phyloP scores from a whole-genome alignment of 2,888 invertebrate species.

The Pyrocoelia pectoralis region DNA sequence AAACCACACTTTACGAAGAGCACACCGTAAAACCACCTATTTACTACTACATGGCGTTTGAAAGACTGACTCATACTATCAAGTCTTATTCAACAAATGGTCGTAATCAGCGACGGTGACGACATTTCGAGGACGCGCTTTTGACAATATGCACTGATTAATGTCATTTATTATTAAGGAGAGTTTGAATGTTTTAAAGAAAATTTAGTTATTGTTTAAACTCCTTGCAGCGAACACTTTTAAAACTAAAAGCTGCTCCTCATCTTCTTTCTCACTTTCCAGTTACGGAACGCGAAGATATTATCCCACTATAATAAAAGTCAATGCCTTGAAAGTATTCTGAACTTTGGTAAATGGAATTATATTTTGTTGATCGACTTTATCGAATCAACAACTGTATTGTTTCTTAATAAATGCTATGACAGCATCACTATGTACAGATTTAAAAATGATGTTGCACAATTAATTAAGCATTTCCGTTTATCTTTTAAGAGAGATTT shows the following conservation, averaged over 20 bases:
- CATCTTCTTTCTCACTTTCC: slow-evolving; percentile 5
- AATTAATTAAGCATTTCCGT: neutral
- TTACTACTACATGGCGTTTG: slow-evolving; percentile 19
- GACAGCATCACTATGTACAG: neutral
- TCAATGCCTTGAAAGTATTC: slow-evolving; percentile 28
- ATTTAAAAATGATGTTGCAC: neutral
- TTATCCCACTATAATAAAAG: slow-evolving; percentile 18
- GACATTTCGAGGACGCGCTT: slow-evolving; percentile 22
- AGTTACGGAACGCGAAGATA: neutral
- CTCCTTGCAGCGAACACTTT: no score
- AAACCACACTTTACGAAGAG: neutral
- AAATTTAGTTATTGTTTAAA: neutral
- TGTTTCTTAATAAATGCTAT: neutral
- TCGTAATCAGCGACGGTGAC: slow-evolving; percentile 29
- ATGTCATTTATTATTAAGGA: neutral
- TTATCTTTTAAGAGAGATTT: neutral
- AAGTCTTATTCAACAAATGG: slow-evolving; percentile 29
- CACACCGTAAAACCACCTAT: slow-evolving; percentile 18
- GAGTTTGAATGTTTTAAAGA: neutral
- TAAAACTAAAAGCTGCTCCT: slow-evolving; percentile 2
- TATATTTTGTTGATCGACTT: slow-evolving; percentile 21
- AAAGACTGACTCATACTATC: slow-evolving; percentile 32
- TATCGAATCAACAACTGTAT: slow-evolving; percentile 17
- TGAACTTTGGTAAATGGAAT: slow-evolving; percentile 33
- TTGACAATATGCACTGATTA: slow-evolving; percentile 28